Percentiles rank a stretch among this genome's conserved stretches.
phyloP scores from a whole-genome alignment of 2,888 invertebrate genomes.

The Biston betularia region DNA sequence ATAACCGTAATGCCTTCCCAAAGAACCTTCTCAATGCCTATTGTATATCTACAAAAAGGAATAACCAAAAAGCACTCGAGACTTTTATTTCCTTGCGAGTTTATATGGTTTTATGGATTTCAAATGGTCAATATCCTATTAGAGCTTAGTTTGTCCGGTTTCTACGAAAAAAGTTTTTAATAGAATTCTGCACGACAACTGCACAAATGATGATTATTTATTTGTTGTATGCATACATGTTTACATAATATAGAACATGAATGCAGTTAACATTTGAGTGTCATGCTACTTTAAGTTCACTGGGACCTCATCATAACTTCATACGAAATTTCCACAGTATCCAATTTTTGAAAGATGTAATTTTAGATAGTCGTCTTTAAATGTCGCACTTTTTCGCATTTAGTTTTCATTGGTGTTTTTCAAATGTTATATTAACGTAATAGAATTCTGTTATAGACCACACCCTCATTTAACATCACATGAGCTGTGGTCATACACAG shows the following conservation, averaged over 20 bases:
- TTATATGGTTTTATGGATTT: slow-evolving; percentile 60
- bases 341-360: too few species aligned
- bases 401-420: too few species aligned
- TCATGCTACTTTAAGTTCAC: background rate
- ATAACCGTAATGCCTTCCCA: slow-evolving; percentile 61
- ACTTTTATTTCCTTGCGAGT: slow-evolving; percentile 73
- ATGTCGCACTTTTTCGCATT: too few species aligned
- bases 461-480: too few species aligned
- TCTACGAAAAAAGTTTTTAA: slow-evolving; percentile 55
- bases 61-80: slow-evolving; percentile 71
- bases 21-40: slow-evolving; percentile 59
- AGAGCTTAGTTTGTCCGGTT: slow-evolving; percentile 62
- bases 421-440: too few species aligned
- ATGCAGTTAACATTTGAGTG: background rate
- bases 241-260: slow-evolving; percentile 3
- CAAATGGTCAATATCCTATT: slow-evolving; percentile 72
- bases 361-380: too few species aligned
- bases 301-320: background rate
- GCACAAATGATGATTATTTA: slow-evolving; percentile 23
- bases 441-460: too few species aligned
- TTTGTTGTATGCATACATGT: slow-evolving; percentile 2
- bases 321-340: too few species aligned
- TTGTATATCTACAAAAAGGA: slow-evolving; percentile 71
- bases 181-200: slow-evolving; percentile 41
- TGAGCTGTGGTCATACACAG: too few species aligned